Conservation (phyloP, 1,140 invertebrate species). For the Atta colombica region DNA sequence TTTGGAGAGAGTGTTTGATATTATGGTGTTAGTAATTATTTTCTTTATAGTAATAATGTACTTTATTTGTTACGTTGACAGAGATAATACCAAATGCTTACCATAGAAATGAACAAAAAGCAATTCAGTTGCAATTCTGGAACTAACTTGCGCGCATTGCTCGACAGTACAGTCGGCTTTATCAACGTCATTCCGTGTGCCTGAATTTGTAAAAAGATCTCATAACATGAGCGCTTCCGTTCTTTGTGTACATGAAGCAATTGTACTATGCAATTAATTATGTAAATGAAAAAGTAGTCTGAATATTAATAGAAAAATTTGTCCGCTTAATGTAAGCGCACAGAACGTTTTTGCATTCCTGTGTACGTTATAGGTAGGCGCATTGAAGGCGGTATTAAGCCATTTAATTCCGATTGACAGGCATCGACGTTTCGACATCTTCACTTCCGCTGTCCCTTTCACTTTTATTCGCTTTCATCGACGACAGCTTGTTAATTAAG, state of each 20-base stretch:
- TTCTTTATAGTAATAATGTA: neutral
- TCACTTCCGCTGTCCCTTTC: slow-evolving; percentile 59
- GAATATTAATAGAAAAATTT: slow-evolving; percentile 10
- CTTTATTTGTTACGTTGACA: neutral
- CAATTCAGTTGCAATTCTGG: neutral
- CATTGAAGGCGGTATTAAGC: slow-evolving; percentile 43
- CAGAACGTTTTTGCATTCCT: slow-evolving; percentile 11
- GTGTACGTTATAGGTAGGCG: slow-evolving; percentile 40
- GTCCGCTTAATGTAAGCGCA: neutral
- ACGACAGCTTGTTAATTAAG: slow-evolving; percentile 52
- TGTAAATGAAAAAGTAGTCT: neutral
- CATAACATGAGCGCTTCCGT: neutral
- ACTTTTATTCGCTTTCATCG: slow-evolving; percentile 48
- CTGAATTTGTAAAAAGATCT: neutral
- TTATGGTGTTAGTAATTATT: slow-evolving; percentile 8
- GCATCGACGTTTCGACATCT: slow-evolving; percentile 58
- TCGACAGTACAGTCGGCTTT: slow-evolving; percentile 3
- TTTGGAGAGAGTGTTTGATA: neutral
- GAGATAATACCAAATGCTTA: neutral
- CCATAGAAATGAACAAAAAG: neutral
- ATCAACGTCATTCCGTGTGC: neutral
- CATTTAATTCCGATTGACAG: slow-evolving; percentile 47
- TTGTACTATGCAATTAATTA: neutral
- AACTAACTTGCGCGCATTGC: slow-evolving; percentile 6
- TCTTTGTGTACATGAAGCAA: neutral